Conservation (phyloP, 2,113 vertebrate genomes). For the Hyperoodon ampullatus region DNA sequence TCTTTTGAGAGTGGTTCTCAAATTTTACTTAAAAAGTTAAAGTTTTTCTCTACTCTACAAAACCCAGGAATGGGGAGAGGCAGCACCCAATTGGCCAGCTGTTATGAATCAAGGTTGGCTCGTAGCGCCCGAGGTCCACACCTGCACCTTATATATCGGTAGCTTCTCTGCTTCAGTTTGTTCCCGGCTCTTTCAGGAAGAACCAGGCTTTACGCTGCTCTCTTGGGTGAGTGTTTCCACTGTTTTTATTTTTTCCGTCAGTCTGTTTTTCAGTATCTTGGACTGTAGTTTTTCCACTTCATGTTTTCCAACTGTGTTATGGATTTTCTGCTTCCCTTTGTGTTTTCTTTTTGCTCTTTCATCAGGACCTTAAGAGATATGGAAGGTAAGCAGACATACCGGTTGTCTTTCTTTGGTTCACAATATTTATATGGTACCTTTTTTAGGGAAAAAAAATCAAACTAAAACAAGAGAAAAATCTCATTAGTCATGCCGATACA, state of each 20-base stretch:
- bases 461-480: neutral
- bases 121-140: rapidly evolving
- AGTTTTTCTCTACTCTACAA: neutral
- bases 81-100: neutral
- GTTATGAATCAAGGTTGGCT: neutral
- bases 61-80: neutral
- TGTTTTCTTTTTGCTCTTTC: neutral
- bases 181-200: too few relatives aligned
- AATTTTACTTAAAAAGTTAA: neutral
- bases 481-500: neutral
- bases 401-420: neutral
- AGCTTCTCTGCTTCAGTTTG: neutral
- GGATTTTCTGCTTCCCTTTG: neutral
- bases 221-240: neutral
- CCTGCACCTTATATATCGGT: neutral
- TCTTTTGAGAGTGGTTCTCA: neutral
- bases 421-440: neutral
- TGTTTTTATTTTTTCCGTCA: neutral
- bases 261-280: neutral
- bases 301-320: neutral
- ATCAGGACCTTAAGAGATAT: neutral
- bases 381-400: neutral
- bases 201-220: neutral
- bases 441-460: neutral
- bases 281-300: neutral